A percentile compares a stretch with the other conserved stretches of the same genome.
Evolutionary conservation across 2,888 invertebrate genomes (phyloP).

Genomic region (Lacanobia wlatinum): DNA sequence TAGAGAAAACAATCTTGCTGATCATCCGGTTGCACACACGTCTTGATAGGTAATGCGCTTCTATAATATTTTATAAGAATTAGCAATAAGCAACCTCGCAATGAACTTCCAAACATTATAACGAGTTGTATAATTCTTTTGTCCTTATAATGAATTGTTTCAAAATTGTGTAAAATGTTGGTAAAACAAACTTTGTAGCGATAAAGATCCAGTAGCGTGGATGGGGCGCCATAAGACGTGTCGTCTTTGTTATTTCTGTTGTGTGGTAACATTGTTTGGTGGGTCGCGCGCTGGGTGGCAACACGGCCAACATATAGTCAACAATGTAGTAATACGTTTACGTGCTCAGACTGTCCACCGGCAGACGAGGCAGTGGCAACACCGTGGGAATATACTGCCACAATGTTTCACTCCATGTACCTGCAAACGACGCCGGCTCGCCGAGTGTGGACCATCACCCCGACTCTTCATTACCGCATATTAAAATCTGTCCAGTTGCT

Average conservation of each 20-base stretch:
- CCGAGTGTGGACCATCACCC: not conserved
- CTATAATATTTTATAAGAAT: slow-evolving; percentile 30
- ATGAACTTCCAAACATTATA: slow-evolving; percentile 55
- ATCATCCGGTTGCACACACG: not conserved
- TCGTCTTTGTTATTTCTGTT: slow-evolving; percentile 53
- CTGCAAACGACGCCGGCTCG: not conserved
- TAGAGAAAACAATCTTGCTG: not conserved
- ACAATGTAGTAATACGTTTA: slow-evolving; percentile 61
- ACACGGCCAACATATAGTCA: slow-evolving; percentile 49
- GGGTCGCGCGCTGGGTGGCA: slow-evolving; percentile 30
- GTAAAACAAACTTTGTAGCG: slow-evolving; percentile 56
- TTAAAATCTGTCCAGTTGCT: slow-evolving; percentile 11
- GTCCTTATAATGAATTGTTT: slow-evolving; percentile 58
- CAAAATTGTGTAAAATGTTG: slow-evolving; percentile 55
- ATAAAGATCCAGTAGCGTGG: slow-evolving; percentile 38
- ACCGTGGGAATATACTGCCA: slow-evolving; percentile 54
- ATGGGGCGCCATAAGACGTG: slow-evolving; percentile 34
- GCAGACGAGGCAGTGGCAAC: slow-evolving; percentile 22
- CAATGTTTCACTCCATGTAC: slow-evolving; percentile 28
- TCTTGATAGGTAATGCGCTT: not conserved
- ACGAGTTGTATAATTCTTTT: slow-evolving; percentile 59
- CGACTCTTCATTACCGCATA: slow-evolving; percentile 22
- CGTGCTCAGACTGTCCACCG: slow-evolving; percentile 63
- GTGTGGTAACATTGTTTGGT: slow-evolving; percentile 58
- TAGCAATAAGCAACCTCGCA: slow-evolving; percentile 28